phyloP scores from a whole-genome alignment of 2,113 vertebrate genomes.

The Mesocricetus auratus region DNA sequence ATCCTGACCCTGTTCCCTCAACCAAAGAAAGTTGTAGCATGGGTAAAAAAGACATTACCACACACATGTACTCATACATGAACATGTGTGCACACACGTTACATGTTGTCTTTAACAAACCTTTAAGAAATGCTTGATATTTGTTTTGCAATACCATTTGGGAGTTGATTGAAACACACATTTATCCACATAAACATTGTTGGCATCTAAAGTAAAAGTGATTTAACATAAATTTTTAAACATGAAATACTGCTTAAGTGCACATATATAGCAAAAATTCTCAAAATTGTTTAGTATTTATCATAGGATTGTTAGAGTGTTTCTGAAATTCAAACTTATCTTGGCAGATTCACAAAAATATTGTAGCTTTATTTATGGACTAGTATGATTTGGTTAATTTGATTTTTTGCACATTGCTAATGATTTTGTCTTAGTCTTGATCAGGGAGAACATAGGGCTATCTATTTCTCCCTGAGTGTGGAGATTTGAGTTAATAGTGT shows the following conservation, averaged over 20 bases:
- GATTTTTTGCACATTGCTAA: neutral
- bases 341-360: neutral
- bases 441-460: neutral
- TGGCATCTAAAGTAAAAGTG: neutral
- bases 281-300: neutral
- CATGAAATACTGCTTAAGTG: neutral
- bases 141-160: neutral
- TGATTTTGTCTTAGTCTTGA: conserved; percentile 17
- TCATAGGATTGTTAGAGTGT: neutral
- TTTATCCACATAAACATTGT: neutral
- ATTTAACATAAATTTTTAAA: neutral
- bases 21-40: neutral
- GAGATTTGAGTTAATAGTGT: neutral
- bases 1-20: neutral
- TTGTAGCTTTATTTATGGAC: neutral
- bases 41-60: neutral
- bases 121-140: neutral
- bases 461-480: neutral
- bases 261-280: neutral
- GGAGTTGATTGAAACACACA: neutral
- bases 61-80: neutral
- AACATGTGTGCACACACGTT: neutral
- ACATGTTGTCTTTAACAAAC: neutral
- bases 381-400: neutral
- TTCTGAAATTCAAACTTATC: neutral